These are phyloP conservation scores for Malthinus flaveolus DNA, from an alignment of 2,888 invertebrate genomes.

Conservation along the genomic window DNA sequence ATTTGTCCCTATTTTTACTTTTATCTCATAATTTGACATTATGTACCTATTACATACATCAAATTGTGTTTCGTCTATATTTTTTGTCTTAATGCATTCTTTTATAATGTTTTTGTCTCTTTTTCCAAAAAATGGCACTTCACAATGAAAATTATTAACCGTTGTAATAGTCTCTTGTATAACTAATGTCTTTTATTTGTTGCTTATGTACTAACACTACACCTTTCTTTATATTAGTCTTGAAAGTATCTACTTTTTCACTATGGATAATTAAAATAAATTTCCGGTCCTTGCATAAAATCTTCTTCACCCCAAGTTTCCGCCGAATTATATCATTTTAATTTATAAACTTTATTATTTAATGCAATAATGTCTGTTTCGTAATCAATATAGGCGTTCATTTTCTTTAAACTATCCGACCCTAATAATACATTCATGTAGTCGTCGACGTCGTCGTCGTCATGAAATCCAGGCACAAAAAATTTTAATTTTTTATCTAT, in stretches of 20 bases:
- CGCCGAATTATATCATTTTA: neutral
- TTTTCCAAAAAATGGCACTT: neutral
- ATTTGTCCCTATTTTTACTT: too few species aligned
- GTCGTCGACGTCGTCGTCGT: too few species aligned
- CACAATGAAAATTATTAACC: neutral
- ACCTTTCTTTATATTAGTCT: too few species aligned
- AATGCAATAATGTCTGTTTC: neutral
- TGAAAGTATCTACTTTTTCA: neutral
- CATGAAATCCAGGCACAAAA: neutral
- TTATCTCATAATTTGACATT: too few species aligned
- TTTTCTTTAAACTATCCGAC: neutral
- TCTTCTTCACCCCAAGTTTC: too few species aligned
- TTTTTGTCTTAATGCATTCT: too few species aligned
- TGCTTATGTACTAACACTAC: neutral
- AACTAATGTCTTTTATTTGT: neutral
- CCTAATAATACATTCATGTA: neutral
- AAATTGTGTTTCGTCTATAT: too few species aligned
- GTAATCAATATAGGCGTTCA: slow-evolving; percentile 1
- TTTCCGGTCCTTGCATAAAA: too few species aligned
- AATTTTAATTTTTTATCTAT: neutral
- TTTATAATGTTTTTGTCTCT: neutral
- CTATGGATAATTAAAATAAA: too few species aligned
- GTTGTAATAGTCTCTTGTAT: neutral
- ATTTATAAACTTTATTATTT: neutral
- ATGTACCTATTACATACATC: too few species aligned